phyloP scores from a whole-genome alignment of 1,140 invertebrate species.

The Eubasilissa regina region DNA sequence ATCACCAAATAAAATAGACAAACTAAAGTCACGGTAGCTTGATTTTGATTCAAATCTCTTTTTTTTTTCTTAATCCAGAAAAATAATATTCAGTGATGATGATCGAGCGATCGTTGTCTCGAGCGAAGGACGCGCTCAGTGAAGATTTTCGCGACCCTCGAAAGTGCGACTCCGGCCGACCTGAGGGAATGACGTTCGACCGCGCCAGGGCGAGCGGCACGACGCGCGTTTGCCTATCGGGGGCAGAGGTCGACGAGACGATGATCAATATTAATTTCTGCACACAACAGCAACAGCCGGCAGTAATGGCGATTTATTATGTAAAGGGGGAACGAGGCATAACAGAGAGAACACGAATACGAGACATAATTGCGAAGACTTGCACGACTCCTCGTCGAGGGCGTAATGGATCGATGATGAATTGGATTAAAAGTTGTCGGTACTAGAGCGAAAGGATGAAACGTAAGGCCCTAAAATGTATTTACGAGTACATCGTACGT shows the following conservation, averaged over 20 bases:
- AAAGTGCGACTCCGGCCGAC: slow-evolving; percentile 27
- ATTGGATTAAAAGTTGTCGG: too few species aligned
- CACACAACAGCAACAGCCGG: not conserved
- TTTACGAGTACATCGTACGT: too few species aligned
- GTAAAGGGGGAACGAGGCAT: not conserved
- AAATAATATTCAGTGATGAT: too few species aligned
- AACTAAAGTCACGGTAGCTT: too few species aligned
- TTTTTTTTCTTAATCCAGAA: too few species aligned
- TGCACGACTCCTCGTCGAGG: not conserved
- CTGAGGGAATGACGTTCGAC: not conserved
- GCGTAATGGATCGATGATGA: not conserved
- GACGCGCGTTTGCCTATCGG: slow-evolving; percentile 30
- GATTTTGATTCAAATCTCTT: too few species aligned
- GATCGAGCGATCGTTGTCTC: too few species aligned
- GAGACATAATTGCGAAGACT: slow-evolving; percentile 1
- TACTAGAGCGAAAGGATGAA: too few species aligned
- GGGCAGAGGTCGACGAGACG: slow-evolving; percentile 30
- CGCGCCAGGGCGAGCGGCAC: too few species aligned
- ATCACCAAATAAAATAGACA: too few species aligned
- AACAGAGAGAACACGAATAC: not conserved
- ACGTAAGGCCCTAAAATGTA: too few species aligned
- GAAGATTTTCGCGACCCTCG: slow-evolving; percentile 19
- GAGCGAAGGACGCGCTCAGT: too few species aligned
- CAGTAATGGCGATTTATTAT: slow-evolving; percentile 2
- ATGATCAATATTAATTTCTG: slow-evolving; percentile 37